Evolutionary conservation across 1,140 invertebrate genomes (phyloP).

Genomic region (Paralvinella palmiformis): DNA sequence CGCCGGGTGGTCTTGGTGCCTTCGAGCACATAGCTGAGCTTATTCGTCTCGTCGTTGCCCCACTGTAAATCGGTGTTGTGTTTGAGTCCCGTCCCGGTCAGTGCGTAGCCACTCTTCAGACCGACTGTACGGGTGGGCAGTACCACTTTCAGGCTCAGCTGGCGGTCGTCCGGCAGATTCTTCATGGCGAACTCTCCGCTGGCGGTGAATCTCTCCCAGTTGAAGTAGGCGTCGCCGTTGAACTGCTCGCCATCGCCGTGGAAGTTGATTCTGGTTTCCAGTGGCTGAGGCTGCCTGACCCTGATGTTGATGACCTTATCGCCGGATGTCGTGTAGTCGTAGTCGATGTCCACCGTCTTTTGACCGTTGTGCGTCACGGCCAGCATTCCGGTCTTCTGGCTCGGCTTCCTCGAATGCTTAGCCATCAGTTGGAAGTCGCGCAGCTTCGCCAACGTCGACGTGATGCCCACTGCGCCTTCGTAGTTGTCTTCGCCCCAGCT

Average conservation of each 20-base stretch:
- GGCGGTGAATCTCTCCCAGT: conserved; percentile 13
- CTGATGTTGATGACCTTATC: conserved; percentile 15
- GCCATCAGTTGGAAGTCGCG: conserved; percentile 22
- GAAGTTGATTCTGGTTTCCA: conserved; percentile 12
- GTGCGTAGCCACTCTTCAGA: conserved; percentile 1
- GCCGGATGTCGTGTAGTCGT: conserved; percentile 16
- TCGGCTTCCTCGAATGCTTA: neutral
- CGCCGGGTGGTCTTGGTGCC: neutral
- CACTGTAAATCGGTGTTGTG: conserved; percentile 16
- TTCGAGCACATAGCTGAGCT: conserved; percentile 13
- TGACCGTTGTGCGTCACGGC: conserved; percentile 26
- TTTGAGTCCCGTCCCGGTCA: neutral
- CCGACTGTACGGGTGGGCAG: conserved; percentile 4
- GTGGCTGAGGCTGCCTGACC: conserved; percentile 14
- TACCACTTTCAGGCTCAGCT: neutral
- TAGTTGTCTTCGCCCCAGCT: conserved; percentile 20
- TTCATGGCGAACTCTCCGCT: conserved; percentile 14
- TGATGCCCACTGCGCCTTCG: conserved; percentile 24
- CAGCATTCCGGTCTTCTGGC: conserved; percentile 23
- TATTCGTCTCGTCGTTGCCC: conserved; percentile 15
- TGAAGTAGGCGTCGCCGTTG: conserved; percentile 30
- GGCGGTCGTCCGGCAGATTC: conserved; percentile 10
- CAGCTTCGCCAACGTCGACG: conserved; percentile 23
- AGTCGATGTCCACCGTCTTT: conserved; percentile 19
- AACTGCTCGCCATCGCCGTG: neutral